Evolutionary conservation across 2,797 vertebrate species (phyloP).

Genomic region (Semaprochilodus insignis): DNA sequence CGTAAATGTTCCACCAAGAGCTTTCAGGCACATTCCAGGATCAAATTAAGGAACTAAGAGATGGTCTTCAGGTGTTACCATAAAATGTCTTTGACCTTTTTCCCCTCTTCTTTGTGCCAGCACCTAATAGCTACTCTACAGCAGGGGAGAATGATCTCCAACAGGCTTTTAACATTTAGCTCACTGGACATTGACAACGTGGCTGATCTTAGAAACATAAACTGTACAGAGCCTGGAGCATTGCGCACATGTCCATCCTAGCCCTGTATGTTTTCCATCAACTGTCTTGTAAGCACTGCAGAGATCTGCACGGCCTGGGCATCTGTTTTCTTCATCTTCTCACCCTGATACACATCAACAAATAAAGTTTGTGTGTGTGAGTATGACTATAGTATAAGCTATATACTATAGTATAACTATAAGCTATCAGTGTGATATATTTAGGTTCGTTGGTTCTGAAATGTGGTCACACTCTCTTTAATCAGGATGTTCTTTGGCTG

Average conservation of each 20-base stretch:
- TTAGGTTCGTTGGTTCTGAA: too few species aligned
- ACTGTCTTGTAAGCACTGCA: background rate
- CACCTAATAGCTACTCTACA: constrained; percentile 42
- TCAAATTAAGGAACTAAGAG: constrained; percentile 35
- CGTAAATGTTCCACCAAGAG: constrained; percentile 28
- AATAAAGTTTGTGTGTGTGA: background rate
- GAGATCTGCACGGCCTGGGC: too few species aligned
- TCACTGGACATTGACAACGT: constrained; percentile 9
- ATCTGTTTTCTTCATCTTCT: too few species aligned
- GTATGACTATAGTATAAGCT: background rate
- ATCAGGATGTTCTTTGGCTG: background rate
- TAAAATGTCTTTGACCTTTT: constrained; percentile 60
- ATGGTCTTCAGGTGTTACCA: constrained; percentile 47
- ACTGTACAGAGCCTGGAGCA: background rate
- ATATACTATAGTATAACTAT: too few species aligned
- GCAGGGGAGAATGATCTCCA: constrained; percentile 38
- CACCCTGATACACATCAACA: background rate
- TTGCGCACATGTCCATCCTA: background rate
- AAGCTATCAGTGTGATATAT: too few species aligned
- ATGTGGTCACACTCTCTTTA: too few species aligned
- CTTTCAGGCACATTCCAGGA: constrained; percentile 33
- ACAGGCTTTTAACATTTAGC: constrained; percentile 40
- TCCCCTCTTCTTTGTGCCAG: constrained; percentile 39
- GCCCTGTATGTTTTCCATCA: background rate
- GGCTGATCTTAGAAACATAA: background rate